Evolutionary conservation across 2,888 invertebrate species (phyloP).

Genomic region (Sphaerophoria taeniata): DNA sequence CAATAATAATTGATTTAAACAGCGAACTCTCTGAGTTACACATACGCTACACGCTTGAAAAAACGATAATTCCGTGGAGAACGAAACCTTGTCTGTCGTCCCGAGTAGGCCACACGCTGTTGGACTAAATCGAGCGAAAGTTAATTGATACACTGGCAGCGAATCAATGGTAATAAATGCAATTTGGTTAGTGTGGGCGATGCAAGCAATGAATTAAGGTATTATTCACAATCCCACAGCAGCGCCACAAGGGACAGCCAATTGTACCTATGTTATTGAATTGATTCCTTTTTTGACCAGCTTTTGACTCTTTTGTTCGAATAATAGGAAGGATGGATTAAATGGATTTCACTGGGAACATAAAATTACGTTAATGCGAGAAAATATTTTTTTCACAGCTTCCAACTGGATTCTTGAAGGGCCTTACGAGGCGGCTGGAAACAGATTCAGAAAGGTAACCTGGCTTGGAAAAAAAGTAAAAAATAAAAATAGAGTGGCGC

Average conservation of each 20-base stretch:
- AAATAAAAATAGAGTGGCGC: too few species aligned
- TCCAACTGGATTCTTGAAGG: not conserved
- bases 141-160: slow-evolving; percentile 60
- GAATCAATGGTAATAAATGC: slow-evolving; percentile 37
- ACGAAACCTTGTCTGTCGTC: too few species aligned
- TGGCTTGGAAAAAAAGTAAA: too few species aligned
- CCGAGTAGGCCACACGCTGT: slow-evolving; percentile 58
- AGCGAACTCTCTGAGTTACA: not conserved
- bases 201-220: slow-evolving; percentile 61
- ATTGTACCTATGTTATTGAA: slow-evolving; percentile 1
- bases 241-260: not conserved
- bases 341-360: slow-evolving; percentile 23
- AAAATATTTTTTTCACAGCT: not conserved
- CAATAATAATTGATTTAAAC: slow-evolving; percentile 56
- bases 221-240: slow-evolving; percentile 36
- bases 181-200: slow-evolving; percentile 34
- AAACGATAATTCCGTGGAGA: not conserved
- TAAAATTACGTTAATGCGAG: slow-evolving; percentile 10
- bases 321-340: slow-evolving; percentile 42
- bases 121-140: slow-evolving; percentile 68
- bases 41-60: not conserved
- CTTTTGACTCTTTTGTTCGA: not conserved
- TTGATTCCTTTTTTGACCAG: not conserved
- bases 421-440: too few species aligned
- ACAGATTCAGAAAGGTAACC: too few species aligned